Percentiles rank a stretch among this genome's conserved stretches.
phyloP scores from a whole-genome alignment of 2,113 vertebrate species.

The Rhynchomys soricoides region DNA sequence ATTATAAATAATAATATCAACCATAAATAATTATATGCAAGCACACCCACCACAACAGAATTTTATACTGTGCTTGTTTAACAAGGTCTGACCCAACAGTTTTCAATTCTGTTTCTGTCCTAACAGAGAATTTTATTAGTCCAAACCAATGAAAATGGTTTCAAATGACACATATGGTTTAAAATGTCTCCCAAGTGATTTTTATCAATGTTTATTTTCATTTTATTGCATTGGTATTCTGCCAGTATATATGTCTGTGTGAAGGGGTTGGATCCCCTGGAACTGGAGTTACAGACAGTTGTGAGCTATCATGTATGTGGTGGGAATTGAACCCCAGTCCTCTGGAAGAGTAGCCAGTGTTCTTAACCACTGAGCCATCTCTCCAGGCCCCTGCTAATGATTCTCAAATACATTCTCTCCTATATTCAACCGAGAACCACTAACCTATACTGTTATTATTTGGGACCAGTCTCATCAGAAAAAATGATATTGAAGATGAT shows the following conservation, averaged over 20 bases:
- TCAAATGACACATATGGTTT: constrained; percentile 43
- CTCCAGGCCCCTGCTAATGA: constrained; percentile 5
- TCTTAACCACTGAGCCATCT: neutral
- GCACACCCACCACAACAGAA: constrained; percentile 4
- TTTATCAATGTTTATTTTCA: neutral
- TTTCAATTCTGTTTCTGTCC: constrained; percentile 53
- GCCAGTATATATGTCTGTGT: neutral
- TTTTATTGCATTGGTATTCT: neutral
- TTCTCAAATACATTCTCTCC: constrained; percentile 40
- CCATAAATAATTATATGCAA: constrained; percentile 33
- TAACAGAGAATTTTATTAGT: constrained; percentile 1
- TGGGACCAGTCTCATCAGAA: constrained; percentile 32
- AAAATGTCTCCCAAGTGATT: constrained; percentile 20
- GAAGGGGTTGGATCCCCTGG: neutral
- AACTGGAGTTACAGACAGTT: neutral
- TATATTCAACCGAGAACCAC: constrained; percentile 31
- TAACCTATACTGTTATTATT: constrained; percentile 49
- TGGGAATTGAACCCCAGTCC: neutral
- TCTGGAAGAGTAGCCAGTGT: neutral
- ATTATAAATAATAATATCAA: constrained; percentile 16
- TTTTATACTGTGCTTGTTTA: constrained; percentile 9
- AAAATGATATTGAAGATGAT: constrained; percentile 53
- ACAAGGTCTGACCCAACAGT: neutral
- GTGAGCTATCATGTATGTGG: neutral
- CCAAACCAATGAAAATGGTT: neutral